These are phyloP conservation scores for Porites australiensis DNA, from an alignment of 64 coral and sea anemone genomes.

Conservation along the genomic window DNA sequence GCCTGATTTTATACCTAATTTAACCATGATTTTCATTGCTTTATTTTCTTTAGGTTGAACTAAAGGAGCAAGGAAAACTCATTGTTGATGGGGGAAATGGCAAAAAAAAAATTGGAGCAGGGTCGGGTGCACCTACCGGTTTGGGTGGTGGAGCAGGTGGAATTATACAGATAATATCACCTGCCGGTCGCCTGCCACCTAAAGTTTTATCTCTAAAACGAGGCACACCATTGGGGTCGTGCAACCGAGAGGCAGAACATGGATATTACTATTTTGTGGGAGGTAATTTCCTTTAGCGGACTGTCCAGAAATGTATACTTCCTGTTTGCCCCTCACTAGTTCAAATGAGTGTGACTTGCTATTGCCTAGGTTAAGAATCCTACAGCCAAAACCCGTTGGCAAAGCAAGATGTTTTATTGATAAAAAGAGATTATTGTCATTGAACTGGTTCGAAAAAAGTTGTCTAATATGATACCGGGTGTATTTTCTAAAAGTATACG, in stretches of 20 bases:
- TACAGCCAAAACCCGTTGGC: too few relatives aligned
- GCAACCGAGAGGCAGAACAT: not conserved
- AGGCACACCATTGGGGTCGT: not conserved
- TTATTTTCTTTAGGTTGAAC: not conserved
- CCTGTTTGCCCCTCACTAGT: too few relatives aligned
- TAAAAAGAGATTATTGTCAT: too few relatives aligned
- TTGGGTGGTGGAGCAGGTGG: conserved; percentile 40
- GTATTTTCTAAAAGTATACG: too few relatives aligned
- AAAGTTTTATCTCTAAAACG: not conserved
- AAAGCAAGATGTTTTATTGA: too few relatives aligned
- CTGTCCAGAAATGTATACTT: too few relatives aligned
- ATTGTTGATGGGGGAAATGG: not conserved
- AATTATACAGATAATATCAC: conserved; percentile 54
- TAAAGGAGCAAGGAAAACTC: not conserved
- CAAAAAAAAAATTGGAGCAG: too few relatives aligned
- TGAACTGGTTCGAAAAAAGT: too few relatives aligned
- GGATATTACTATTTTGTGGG: not conserved
- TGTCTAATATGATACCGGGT: too few relatives aligned
- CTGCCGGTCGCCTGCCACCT: not conserved
- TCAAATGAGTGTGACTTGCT: too few relatives aligned
- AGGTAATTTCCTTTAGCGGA: not conserved
- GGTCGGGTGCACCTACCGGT: rapidly evolving
- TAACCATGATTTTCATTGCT: too few relatives aligned
- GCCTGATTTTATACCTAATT: not conserved
- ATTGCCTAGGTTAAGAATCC: too few relatives aligned